Conservation (phyloP, 1,140 invertebrate species). For the Diorhabda elongata region DNA sequence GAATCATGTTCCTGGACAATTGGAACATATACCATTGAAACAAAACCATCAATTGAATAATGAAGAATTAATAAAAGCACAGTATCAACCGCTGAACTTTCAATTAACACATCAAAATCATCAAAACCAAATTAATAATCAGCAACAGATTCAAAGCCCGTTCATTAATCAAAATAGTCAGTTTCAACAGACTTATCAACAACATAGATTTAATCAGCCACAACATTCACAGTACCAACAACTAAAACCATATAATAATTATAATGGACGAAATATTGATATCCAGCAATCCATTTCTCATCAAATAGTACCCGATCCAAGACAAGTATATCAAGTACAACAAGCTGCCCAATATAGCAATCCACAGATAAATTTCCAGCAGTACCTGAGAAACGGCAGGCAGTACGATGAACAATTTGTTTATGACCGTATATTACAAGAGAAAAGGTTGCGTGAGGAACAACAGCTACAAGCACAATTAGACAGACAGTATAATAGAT, state of each 20-base stretch:
- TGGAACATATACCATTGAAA: too few species aligned
- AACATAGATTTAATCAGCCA: background rate
- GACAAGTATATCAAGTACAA: background rate
- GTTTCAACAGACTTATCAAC: conserved; percentile 32
- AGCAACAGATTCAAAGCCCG: conserved; percentile 9
- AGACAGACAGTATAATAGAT: conserved; percentile 35
- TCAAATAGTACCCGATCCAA: background rate
- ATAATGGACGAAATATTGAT: background rate
- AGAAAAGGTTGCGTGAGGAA: conserved; percentile 26
- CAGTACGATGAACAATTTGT: conserved; percentile 30
- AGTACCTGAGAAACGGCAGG: conserved; percentile 30
- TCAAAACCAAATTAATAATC: conserved; percentile 24
- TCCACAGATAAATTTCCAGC: conserved; percentile 31
- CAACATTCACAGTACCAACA: conserved; percentile 34
- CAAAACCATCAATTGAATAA: too few species aligned
- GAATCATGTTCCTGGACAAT: conserved; percentile 9
- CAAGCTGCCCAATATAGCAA: background rate
- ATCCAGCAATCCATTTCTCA: background rate
- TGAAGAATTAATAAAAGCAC: conserved; percentile 17
- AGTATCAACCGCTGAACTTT: conserved; percentile 20
- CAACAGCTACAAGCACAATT: conserved; percentile 27
- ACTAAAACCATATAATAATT: conserved; percentile 10
- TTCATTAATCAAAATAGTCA: conserved; percentile 23
- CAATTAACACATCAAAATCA: conserved; percentile 15
- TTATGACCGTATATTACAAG: conserved; percentile 32